These are phyloP conservation scores for Scaptodrosophila latifasciaeformis DNA, from an alignment of 2,888 invertebrate genomes.

Conservation along the genomic window DNA sequence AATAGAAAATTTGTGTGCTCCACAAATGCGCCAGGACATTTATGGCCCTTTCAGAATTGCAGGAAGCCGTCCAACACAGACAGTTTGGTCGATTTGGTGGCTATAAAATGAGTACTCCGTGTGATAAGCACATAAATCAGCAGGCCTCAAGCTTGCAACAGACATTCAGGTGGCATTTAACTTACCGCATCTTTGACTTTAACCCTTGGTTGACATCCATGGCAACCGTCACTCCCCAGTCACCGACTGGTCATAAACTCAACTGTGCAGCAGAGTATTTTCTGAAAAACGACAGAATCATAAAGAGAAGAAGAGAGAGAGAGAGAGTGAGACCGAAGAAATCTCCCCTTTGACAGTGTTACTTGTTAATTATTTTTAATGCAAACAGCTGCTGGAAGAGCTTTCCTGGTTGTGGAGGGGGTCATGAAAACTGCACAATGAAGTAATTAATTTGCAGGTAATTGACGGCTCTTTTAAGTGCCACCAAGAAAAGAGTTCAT, in stretches of 20 bases:
- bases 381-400: constrained; percentile 16
- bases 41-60: constrained; percentile 59
- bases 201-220: not conserved
- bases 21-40: constrained; percentile 54
- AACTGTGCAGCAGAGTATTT: constrained; percentile 19
- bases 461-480: constrained; percentile 31
- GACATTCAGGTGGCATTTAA: not conserved
- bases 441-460: constrained; percentile 38
- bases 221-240: not conserved
- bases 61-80: constrained; percentile 52
- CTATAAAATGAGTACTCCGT: constrained; percentile 62
- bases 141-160: constrained; percentile 7
- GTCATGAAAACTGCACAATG: constrained; percentile 11
- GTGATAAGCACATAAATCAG: constrained; percentile 65
- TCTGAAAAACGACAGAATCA: constrained; percentile 22
- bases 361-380: constrained; percentile 44
- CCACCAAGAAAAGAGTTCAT: constrained; percentile 21
- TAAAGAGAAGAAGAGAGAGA: no score
- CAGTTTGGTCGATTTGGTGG: constrained; percentile 22
- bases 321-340: no score
- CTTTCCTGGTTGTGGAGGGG: not conserved
- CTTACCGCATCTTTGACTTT: not conserved
- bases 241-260: constrained; percentile 18
- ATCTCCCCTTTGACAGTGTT: not conserved
- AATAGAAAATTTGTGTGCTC: constrained; percentile 65